Conservation (phyloP, 92 coral and sea anemone genomes). For the Muricea muricata region DNA sequence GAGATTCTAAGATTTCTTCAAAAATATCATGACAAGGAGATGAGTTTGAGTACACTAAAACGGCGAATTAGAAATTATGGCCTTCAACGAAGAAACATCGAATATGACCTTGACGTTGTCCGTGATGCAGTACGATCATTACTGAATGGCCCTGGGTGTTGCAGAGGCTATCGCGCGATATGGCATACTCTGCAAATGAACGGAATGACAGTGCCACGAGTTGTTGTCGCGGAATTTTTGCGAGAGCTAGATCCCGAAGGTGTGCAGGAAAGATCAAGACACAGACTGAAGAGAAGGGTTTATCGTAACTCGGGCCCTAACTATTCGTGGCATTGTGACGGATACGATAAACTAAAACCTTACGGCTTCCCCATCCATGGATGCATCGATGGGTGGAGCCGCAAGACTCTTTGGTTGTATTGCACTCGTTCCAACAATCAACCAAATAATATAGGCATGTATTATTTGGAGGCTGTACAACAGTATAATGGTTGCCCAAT, state of each 20-base stretch:
- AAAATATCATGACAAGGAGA: constrained; percentile 48
- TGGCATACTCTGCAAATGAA: constrained; percentile 56
- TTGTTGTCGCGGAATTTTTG: constrained; percentile 43
- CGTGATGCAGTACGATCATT: constrained; percentile 40
- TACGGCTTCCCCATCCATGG: constrained; percentile 63
- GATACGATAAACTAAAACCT: constrained; percentile 54
- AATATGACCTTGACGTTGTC: constrained; percentile 36
- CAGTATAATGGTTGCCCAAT: constrained; percentile 40
- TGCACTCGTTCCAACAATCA: constrained; percentile 43
- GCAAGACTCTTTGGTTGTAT: constrained; percentile 45
- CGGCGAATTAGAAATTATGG: constrained; percentile 36
- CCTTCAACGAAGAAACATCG: constrained; percentile 19
- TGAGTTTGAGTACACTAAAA: constrained; percentile 46
- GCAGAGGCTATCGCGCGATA: constrained; percentile 57
- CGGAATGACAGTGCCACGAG: constrained; percentile 48
- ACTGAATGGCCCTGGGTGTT: constrained; percentile 58
- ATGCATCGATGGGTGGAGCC: constrained; percentile 57
- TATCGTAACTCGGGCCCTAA: constrained; percentile 62
- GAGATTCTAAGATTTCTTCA: constrained; percentile 48
- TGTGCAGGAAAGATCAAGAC: constrained; percentile 48
- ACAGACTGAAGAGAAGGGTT: constrained; percentile 58
- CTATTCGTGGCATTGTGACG: constrained; percentile 61
- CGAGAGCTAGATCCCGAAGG: constrained; percentile 70
- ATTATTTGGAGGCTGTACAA: constrained; percentile 23
- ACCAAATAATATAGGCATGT: constrained; percentile 41